Conservation (phyloP, 2,888 invertebrate genomes). For the Patella caerulea region DNA sequence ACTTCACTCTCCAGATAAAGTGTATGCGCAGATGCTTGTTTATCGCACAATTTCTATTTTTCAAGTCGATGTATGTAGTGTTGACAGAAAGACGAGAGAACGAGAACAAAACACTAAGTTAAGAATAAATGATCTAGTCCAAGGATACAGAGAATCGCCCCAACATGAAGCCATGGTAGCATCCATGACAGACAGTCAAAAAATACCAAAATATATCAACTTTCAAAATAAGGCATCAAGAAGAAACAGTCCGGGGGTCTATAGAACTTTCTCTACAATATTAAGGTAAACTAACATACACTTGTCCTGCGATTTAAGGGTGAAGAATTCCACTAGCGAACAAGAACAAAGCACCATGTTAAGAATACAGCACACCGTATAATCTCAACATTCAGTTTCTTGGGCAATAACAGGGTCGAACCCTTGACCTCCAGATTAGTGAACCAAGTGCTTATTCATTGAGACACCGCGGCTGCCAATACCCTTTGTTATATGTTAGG, state of each 20-base stretch:
- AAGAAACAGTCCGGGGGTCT: too few relatives aligned
- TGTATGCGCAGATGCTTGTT: too few relatives aligned
- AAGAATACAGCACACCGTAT: slow-evolving; percentile 21
- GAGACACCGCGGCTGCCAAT: too few relatives aligned
- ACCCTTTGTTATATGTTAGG: too few relatives aligned
- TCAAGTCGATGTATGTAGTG: slow-evolving; percentile 49
- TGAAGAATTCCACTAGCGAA: slow-evolving; percentile 22
- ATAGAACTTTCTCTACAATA: too few relatives aligned
- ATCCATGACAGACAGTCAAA: background rate
- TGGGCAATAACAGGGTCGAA: too few relatives aligned
- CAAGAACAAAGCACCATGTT: slow-evolving; percentile 41
- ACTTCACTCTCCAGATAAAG: too few relatives aligned
- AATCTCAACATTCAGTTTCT: too few relatives aligned
- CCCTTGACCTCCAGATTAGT: too few relatives aligned
- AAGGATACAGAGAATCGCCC: slow-evolving; percentile 39
- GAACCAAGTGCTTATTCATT: too few relatives aligned
- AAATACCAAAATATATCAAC: background rate
- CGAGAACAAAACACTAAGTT: slow-evolving; percentile 41
- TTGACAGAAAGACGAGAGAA: slow-evolving; percentile 42
- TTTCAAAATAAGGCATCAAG: background rate
- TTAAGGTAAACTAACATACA: too few relatives aligned
- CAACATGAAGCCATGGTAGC: slow-evolving; percentile 3
- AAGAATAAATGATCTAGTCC: slow-evolving; percentile 41
- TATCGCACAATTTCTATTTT: background rate
- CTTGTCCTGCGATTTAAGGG: too few relatives aligned